phyloP scores from a whole-genome alignment of 2,888 invertebrate species.

The Acrobasis consociella region DNA sequence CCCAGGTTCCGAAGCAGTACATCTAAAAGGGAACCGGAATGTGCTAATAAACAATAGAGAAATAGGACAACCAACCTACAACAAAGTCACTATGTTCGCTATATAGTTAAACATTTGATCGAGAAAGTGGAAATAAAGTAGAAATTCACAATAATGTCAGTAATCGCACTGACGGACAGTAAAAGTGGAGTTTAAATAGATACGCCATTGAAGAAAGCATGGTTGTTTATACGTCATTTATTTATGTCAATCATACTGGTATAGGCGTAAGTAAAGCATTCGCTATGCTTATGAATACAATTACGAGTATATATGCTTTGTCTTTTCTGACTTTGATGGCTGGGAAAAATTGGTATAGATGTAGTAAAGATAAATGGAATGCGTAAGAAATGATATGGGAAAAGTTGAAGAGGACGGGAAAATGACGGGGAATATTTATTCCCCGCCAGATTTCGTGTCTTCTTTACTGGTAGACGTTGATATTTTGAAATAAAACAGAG shows the following conservation, averaged over 20 bases:
- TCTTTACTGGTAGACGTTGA: too few species aligned
- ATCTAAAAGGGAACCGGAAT: too few species aligned
- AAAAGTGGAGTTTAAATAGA: conserved; percentile 28
- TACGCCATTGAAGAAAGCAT: conserved; percentile 8
- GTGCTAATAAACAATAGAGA: too few species aligned
- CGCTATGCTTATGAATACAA: conserved; percentile 12
- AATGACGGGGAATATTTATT: too few species aligned
- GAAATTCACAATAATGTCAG: conserved; percentile 34
- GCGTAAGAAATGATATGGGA: too few species aligned
- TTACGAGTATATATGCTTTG: conserved; percentile 1
- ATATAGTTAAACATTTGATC: conserved; percentile 22
- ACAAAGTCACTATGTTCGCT: too few species aligned
- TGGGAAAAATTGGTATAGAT: not conserved
- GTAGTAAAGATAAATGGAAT: too few species aligned
- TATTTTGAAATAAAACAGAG: too few species aligned
- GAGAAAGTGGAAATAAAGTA: conserved; percentile 38
- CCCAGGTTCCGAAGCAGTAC: too few species aligned
- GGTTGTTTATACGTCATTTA: conserved; percentile 12
- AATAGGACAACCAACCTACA: too few species aligned
- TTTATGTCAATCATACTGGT: conserved; percentile 14
- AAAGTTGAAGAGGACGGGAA: too few species aligned
- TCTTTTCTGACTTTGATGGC: not conserved
- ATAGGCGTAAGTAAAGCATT: conserved; percentile 8
- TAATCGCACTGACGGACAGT: conserved; percentile 28
- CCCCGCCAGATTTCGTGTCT: too few species aligned